A percentile compares a stretch with the other conserved stretches of the same genome.
These are phyloP conservation scores for Cerastis rubricosa DNA, from an alignment of 2,888 invertebrate species.

Conservation along the genomic window DNA sequence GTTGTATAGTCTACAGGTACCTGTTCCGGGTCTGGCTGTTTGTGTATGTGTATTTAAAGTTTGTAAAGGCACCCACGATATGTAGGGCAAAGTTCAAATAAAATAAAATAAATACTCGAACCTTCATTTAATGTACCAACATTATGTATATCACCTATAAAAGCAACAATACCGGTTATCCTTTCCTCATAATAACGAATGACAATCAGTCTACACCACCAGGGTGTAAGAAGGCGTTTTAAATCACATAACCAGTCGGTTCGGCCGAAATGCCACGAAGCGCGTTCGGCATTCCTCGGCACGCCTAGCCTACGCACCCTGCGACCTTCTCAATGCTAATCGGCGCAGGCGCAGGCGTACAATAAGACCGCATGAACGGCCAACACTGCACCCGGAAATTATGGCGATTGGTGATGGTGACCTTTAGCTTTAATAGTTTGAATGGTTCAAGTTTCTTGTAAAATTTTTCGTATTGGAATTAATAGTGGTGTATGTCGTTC, in stretches of 20 bases:
- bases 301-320: constrained; percentile 78
- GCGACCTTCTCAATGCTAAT: constrained; percentile 88
- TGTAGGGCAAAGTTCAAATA: too few relatives aligned
- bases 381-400: constrained; percentile 64
- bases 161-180: constrained; percentile 12
- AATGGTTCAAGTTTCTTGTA: constrained; percentile 23
- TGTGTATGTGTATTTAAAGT: too few relatives aligned
- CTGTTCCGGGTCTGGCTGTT: too few relatives aligned
- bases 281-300: constrained; percentile 76
- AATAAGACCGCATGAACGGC: constrained; percentile 60
- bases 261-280: constrained; percentile 78
- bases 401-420: constrained; percentile 51
- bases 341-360: constrained; percentile 69
- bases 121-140: too few relatives aligned
- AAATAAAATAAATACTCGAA: too few relatives aligned
- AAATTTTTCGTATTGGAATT: constrained; percentile 30
- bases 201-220: constrained; percentile 43
- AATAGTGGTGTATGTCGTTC: not conserved
- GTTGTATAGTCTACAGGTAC: too few relatives aligned
- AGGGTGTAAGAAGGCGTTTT: constrained; percentile 57
- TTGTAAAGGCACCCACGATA: too few relatives aligned
- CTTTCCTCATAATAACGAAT: constrained; percentile 36
- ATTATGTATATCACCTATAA: not conserved
- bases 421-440: constrained; percentile 62
- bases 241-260: constrained; percentile 66